Percentiles rank a stretch among this genome's conserved stretches.
phyloP scores from a whole-genome alignment of 2,797 vertebrate genomes.

The Rhinella marina region DNA sequence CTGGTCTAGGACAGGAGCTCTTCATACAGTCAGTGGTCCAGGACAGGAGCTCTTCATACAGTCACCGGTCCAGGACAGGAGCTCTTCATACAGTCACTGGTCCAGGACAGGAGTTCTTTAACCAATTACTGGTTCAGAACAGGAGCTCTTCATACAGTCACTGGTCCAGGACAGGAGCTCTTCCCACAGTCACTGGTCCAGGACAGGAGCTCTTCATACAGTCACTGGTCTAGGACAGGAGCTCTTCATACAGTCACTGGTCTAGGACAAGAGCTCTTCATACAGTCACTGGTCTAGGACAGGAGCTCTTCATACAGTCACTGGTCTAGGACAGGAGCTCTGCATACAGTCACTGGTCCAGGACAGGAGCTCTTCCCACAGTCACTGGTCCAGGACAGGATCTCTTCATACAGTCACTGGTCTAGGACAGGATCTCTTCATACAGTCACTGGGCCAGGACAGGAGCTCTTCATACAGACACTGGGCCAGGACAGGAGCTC shows the following conservation, averaged over 20 bases:
- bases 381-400: not conserved
- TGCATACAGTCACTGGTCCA: not conserved
- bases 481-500: not conserved
- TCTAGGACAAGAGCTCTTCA: not conserved
- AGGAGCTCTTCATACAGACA: not conserved
- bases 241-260: not conserved
- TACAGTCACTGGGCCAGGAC: not conserved
- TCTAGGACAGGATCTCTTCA: not conserved
- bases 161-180: not conserved
- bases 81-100: too few relatives aligned
- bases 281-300: not conserved
- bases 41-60: not conserved
- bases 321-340: not conserved
- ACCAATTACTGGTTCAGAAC: not conserved
- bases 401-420: not conserved
- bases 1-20: not conserved
- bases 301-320: not conserved
- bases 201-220: not conserved
- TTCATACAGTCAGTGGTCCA: not conserved
- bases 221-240: not conserved
- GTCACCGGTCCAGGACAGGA: not conserved
- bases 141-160: not conserved
- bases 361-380: too few relatives aligned
- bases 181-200: not conserved
- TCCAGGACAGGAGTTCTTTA: not conserved